Evolutionary conservation across 2,888 invertebrate genomes (phyloP).

Genomic region (Disparrhopalites patrizii): DNA sequence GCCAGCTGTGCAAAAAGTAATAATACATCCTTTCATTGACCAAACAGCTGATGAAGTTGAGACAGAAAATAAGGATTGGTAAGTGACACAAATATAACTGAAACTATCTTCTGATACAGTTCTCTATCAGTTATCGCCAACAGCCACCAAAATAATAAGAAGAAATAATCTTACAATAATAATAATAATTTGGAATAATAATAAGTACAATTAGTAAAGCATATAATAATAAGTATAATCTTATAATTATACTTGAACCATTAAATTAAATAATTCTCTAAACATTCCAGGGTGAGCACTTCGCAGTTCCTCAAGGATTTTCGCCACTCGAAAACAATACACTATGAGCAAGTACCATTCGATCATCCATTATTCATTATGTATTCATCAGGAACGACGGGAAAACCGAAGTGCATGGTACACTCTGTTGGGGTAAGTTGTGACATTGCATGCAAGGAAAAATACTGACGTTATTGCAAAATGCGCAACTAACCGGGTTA

Average conservation of each 20-base stretch:
- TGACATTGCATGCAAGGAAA: no score
- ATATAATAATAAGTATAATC: no score
- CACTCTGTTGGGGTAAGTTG: conserved; percentile 57
- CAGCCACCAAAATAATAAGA: no score
- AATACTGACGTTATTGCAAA: no score
- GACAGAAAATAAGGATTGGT: not conserved
- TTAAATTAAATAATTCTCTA: not conserved
- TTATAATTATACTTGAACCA: no score
- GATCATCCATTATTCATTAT: conserved; percentile 58
- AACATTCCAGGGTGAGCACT: conserved; percentile 35
- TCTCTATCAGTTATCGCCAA: no score
- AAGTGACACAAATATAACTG: no score
- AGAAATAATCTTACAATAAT: no score
- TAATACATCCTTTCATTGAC: conserved; percentile 44
- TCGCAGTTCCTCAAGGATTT: conserved; percentile 35
- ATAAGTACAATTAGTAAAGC: no score
- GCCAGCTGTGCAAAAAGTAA: conserved; percentile 34
- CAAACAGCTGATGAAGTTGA: not conserved
- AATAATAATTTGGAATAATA: no score
- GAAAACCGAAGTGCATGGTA: conserved; percentile 59
- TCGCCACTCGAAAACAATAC: conserved; percentile 21
- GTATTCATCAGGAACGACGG: conserved; percentile 61
- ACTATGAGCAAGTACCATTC: conserved; percentile 57
- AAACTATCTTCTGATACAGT: no score
- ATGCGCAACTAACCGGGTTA: no score